phyloP scores from a whole-genome alignment of 2,888 invertebrate species.

The Andrena trimmerana region DNA sequence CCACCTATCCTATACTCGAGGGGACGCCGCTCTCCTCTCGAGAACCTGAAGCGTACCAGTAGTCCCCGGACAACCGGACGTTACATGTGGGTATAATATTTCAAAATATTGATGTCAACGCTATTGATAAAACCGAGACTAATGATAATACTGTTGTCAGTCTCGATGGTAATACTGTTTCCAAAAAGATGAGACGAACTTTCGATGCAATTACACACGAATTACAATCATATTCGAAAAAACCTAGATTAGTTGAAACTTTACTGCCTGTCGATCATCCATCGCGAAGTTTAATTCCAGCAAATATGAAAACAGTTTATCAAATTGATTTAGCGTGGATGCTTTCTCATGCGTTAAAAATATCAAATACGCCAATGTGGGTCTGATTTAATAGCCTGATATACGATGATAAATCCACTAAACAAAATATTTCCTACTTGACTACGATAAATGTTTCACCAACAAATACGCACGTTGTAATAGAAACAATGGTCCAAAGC shows the following conservation, averaged over 20 bases:
- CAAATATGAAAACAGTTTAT: constrained; percentile 12
- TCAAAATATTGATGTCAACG: constrained; percentile 5
- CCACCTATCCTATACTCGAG: no score
- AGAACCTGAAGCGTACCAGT: no score
- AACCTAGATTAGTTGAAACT: neutral
- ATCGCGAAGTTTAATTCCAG: neutral
- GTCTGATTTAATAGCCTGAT: constrained; percentile 76
- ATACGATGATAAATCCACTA: neutral
- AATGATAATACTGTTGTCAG: no score
- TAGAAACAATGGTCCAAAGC: constrained; percentile 64
- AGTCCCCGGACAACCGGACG: no score
- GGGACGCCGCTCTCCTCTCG: no score
- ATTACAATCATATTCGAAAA: neutral
- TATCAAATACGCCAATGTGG: constrained; percentile 77
- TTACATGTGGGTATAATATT: constrained; percentile 8
- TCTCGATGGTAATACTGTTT: neutral
- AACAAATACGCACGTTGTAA: constrained; percentile 67
- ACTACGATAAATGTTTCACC: constrained; percentile 73
- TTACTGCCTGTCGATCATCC: constrained; percentile 1
- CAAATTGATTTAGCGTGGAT: constrained; percentile 62
- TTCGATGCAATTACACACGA: neutral
- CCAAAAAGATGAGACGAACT: neutral
- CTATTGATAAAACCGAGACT: neutral
- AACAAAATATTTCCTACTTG: neutral
- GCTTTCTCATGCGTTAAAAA: constrained; percentile 67